Evolutionary conservation across 1,140 invertebrate species (phyloP).

Genomic region (Pogonus chalceus): DNA sequence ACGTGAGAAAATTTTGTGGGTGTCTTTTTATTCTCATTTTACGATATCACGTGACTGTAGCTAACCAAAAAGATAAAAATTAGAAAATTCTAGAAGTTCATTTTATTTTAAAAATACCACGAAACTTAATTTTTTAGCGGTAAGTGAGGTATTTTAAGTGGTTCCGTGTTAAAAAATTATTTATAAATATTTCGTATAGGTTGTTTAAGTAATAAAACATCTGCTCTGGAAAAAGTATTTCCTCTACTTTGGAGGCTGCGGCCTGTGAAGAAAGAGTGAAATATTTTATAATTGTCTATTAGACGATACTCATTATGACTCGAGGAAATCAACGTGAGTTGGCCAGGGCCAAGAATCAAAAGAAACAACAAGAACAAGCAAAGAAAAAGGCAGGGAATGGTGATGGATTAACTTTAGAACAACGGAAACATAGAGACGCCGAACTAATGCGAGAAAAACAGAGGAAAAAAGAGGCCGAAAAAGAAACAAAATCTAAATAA

Average conservation of each 20-base stretch:
- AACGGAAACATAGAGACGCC: conserved; percentile 73
- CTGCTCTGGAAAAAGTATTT: too few relatives aligned
- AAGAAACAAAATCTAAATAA: conserved; percentile 40
- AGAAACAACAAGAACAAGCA: conserved; percentile 58
- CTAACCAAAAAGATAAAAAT: too few relatives aligned
- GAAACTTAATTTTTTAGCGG: too few relatives aligned
- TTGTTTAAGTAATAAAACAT: too few relatives aligned
- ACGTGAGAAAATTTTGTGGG: too few relatives aligned
- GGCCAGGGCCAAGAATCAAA: conserved; percentile 69
- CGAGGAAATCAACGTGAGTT: conserved; percentile 77
- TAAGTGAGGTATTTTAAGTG: too few relatives aligned
- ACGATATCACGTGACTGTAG: too few relatives aligned
- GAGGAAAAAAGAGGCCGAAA: conserved; percentile 33
- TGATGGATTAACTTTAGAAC: conserved; percentile 62
- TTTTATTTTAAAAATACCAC: too few relatives aligned
- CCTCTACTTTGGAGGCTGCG: conserved; percentile 20
- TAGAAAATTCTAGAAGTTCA: too few relatives aligned
- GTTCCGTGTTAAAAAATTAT: too few relatives aligned
- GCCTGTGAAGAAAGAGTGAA: conserved; percentile 23
- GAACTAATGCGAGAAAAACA: conserved; percentile 75
- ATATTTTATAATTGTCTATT: conserved; percentile 13
- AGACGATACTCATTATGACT: conserved; percentile 23
- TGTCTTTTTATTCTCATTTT: too few relatives aligned
- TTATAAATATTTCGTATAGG: too few relatives aligned
- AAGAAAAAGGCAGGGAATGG: conserved; percentile 56